Base-by-base conservation (phyloP, 2,113 vertebrate species). In the Neomonachus schauinslandi region DNA sequence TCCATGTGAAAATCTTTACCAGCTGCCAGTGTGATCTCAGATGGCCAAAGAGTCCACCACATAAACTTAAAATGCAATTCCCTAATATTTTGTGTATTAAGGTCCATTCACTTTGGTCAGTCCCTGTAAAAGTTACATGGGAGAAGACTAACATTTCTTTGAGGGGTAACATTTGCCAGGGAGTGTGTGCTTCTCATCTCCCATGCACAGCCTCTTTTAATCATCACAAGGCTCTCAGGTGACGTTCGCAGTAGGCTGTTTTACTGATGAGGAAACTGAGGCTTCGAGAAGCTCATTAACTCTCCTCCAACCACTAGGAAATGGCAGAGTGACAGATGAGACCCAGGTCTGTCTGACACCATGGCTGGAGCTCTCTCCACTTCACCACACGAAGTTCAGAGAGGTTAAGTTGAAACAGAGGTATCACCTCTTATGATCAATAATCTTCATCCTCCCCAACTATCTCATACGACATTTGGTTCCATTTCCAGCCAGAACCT, bases 111-210 rank as follows among this genome's bases (percentile, higher is more conserved):
- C 59, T 95, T 95, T 11, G 46, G 36, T 82, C 26, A 87, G 63
- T 72, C 89, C 9, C 42, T 65, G 5, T 89, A 79, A 81, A 97
- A 63, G 31, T 57, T 93, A 65, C 77, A 42, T 74, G 46, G n/a
- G 31, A 85, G 59, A 82, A 69, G n/a, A 67, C 22, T 83, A 63
- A 79, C 11, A 91, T 65, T 74, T 96, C 31, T 74, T 79, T 97
- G 71, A 89, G 39, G 82, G 26, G 15, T 77, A 90, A 49, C 36
- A 86, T 61, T 19, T 94, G 51, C 24, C 57, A 71, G 11, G 39
- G 10, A 93, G 31, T 77, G 42, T 74, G 13, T 55, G 26, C 14
- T 84, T 97, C 87, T 92, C 65, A 80, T 33, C 82, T 85, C 61
- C 55, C n/a, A 61, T 42, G 26, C 14, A 95, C 42, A 31, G 79